Evolutionary conservation across 1,140 invertebrate genomes (phyloP).

Genomic region (Wasmannia auropunctata): DNA sequence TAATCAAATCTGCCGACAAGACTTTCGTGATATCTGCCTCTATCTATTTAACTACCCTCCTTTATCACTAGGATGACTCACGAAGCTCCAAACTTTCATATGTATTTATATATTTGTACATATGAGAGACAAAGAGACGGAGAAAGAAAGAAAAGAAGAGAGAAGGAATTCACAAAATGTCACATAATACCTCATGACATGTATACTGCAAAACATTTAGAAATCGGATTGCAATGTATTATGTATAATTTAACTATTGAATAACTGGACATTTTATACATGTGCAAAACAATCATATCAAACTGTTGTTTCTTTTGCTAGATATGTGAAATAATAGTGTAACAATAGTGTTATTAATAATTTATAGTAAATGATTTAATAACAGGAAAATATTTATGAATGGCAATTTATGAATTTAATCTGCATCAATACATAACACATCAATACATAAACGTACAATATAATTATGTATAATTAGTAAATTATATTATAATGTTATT

Average conservation of each 20-base stretch:
- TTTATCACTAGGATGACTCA: constrained; percentile 57
- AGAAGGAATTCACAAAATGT: not conserved
- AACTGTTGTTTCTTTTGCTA: not conserved
- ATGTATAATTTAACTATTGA: not conserved
- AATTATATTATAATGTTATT: not conserved
- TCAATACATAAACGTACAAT: not conserved
- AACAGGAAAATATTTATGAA: not conserved
- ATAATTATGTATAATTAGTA: not conserved
- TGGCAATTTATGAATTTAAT: not conserved
- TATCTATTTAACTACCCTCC: constrained; percentile 62
- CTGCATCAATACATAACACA: not conserved
- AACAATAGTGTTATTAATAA: not conserved
- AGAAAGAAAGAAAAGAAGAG: not conserved
- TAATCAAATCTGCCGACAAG: constrained; percentile 62
- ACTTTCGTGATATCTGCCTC: constrained; percentile 65
- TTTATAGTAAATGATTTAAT: not conserved
- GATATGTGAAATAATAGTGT: not conserved
- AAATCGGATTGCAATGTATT: no score
- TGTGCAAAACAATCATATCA: not conserved
- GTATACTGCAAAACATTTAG: no score
- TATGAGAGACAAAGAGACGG: not conserved
- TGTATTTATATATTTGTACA: not conserved
- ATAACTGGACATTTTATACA: not conserved
- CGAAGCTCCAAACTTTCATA: constrained; percentile 5
- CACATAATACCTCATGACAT: not conserved